Evolutionary conservation across 2,113 vertebrate species (phyloP).

Genomic region (Tetrao urogallus): DNA sequence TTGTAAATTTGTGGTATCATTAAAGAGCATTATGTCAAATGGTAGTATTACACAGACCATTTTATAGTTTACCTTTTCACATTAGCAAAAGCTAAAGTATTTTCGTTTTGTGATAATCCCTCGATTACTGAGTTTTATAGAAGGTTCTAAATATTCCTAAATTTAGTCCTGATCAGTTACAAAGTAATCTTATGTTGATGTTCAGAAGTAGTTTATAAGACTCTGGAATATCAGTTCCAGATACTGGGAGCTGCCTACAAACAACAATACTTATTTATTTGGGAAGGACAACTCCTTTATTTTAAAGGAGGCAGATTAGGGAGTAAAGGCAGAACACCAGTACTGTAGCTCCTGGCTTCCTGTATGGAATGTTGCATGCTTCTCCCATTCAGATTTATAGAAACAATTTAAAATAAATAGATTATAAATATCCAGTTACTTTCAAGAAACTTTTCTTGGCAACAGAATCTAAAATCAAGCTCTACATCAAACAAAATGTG

Average conservation of each 20-base stretch:
- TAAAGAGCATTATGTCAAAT: slow-evolving; percentile 36
- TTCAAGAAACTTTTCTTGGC: slow-evolving; percentile 47
- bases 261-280: not conserved
- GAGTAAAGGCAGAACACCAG: not conserved
- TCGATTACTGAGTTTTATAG: not conserved
- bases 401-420: slow-evolving; percentile 42
- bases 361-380: not conserved
- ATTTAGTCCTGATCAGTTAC: not conserved
- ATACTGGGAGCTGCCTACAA: not conserved
- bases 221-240: not conserved
- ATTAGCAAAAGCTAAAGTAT: not conserved
- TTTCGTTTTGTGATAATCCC: not conserved
- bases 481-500: not conserved
- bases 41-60: not conserved
- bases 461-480: slow-evolving; percentile 25
- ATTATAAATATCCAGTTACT: slow-evolving; percentile 24
- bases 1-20: slow-evolving; percentile 39
- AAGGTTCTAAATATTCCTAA: not conserved
- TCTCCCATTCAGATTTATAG: slow-evolving; percentile 14
- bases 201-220: slow-evolving; percentile 1
- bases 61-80: not conserved
- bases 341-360: not conserved
- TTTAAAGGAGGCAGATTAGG: slow-evolving; percentile 28
- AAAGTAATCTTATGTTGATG: not conserved
- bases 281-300: not conserved